Evolutionary conservation across 37 sponge, comb jelly and placozoan genomes (phyloP).

Genomic region (Crambe crambe): DNA sequence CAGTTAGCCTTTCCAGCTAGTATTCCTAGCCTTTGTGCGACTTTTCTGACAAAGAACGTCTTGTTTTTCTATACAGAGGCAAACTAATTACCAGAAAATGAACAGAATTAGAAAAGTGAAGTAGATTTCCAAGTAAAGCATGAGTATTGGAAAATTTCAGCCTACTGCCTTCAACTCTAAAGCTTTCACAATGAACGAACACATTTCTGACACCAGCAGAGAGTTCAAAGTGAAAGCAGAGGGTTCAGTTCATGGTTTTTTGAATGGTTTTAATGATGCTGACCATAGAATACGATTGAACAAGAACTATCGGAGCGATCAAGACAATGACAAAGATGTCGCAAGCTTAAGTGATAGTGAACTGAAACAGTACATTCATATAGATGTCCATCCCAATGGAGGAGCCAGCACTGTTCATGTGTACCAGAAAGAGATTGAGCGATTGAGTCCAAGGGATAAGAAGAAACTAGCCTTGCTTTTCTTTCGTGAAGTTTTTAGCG

Average conservation of each 20-base stretch:
- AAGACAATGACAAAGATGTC: not conserved
- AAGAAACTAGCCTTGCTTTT: constrained; percentile 29
- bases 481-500: constrained; percentile 65
- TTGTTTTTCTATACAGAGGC: too few relatives aligned
- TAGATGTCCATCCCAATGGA: constrained; percentile 74
- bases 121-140: too few relatives aligned
- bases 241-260: not conserved
- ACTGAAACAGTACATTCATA: constrained; percentile 6
- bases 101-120: too few relatives aligned
- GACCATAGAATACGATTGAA: not conserved
- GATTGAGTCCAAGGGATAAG: constrained; percentile 11
- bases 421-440: constrained; percentile 52
- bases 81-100: too few relatives aligned
- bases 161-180: not conserved
- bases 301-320: not conserved
- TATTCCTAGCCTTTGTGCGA: too few relatives aligned
- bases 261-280: not conserved
- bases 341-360: not conserved
- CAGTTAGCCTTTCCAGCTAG: too few relatives aligned
- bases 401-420: constrained; percentile 75
- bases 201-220: not conserved
- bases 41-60: too few relatives aligned
- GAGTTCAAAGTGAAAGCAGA: not conserved
- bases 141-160: too few relatives aligned
- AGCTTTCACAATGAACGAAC: not conserved